These are phyloP conservation scores for Zosterops hypoxanthus DNA, from an alignment of 2,113 vertebrate genomes.

Conservation along the genomic window DNA sequence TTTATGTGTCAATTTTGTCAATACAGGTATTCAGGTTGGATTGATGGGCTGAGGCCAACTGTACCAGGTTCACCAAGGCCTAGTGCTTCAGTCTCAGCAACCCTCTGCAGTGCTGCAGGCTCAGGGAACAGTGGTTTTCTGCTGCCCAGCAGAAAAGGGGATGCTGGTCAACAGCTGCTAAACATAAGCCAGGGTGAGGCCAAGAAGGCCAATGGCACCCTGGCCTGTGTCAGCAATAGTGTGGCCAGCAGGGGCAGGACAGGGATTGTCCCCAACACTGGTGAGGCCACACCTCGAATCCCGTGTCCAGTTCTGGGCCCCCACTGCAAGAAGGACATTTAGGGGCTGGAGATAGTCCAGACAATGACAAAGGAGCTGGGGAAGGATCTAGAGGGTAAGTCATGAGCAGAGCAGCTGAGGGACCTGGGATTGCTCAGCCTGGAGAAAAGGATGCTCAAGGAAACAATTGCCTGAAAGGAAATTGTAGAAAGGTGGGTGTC, in stretches of 20 bases:
- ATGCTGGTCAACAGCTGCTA: neutral
- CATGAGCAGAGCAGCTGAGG: neutral
- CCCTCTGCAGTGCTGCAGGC: too few relatives aligned
- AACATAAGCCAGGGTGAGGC: neutral
- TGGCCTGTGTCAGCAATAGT: neutral
- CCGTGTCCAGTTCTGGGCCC: neutral
- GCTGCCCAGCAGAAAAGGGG: neutral
- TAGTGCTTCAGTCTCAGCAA: neutral
- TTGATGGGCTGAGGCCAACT: neutral
- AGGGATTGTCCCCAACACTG: accelerated
- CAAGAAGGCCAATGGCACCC: neutral
- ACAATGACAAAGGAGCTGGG: neutral
- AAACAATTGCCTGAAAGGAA: neutral
- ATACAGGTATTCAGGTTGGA: neutral
- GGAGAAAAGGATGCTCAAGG: neutral
- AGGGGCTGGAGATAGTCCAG: neutral
- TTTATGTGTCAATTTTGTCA: neutral
- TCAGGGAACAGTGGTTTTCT: too few relatives aligned
- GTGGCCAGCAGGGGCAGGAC: neutral
- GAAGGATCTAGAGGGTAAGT: neutral
- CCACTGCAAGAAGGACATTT: too few relatives aligned
- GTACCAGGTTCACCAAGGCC: accelerated
- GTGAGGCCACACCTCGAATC: too few relatives aligned
- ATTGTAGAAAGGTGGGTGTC: too few relatives aligned
- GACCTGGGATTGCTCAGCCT: neutral